Percentiles rank a stretch among this genome's conserved stretches.
These are phyloP conservation scores for Yponomeuta sedellus DNA, from an alignment of 2,888 invertebrate genomes.

Conservation along the genomic window DNA sequence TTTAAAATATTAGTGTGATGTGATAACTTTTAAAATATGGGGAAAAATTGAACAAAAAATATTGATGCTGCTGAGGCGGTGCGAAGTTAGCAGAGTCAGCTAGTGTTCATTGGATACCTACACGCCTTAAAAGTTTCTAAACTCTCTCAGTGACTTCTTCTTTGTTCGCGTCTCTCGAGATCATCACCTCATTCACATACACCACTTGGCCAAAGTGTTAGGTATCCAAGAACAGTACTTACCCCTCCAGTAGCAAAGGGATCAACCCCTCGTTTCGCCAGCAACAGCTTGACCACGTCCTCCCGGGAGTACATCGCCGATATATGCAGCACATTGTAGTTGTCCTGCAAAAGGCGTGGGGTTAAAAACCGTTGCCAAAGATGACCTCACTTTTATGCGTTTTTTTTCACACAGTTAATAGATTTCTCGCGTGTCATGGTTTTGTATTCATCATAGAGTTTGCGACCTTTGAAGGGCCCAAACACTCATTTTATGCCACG, in stretches of 20 bases:
- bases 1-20: too few relatives aligned
- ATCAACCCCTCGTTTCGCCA: slow-evolving; percentile 93
- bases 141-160: too few relatives aligned
- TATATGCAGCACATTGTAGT: slow-evolving; percentile 95
- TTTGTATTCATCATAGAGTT: background rate
- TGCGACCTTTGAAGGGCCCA: background rate
- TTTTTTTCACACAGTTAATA: background rate
- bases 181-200: background rate
- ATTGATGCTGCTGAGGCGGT: too few relatives aligned
- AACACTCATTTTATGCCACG: background rate
- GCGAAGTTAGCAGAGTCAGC: too few relatives aligned
- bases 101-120: too few relatives aligned
- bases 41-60: too few relatives aligned
- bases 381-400: background rate
- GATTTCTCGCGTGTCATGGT: background rate
- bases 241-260: slow-evolving; percentile 96
- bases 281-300: slow-evolving; percentile 93
- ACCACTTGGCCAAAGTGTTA: too few relatives aligned
- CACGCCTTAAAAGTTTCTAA: too few relatives aligned
- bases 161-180: too few relatives aligned
- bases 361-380: background rate
- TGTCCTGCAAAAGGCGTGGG: slow-evolving; percentile 82
- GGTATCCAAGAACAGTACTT: slow-evolving; percentile 54
- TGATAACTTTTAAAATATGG: too few relatives aligned
- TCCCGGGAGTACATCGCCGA: slow-evolving; percentile 96